Conservation (phyloP, 2,113 vertebrate genomes). For the Nyctibius bracteatus region DNA sequence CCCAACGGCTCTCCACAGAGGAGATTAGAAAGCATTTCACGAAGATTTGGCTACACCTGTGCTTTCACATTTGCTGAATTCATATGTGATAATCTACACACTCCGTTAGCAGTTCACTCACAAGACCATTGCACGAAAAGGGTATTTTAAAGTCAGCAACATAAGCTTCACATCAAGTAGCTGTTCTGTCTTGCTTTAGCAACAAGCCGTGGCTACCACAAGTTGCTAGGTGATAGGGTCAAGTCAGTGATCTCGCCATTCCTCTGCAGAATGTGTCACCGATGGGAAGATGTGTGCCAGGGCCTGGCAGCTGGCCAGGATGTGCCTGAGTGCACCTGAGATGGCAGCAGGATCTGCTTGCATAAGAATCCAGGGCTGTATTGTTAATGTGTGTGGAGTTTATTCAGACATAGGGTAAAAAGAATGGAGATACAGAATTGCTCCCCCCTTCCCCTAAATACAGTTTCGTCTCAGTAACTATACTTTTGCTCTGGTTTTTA, state of each 20-base stretch:
- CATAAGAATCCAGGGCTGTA: background rate
- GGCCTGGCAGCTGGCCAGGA: background rate
- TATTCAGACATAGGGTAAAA: background rate
- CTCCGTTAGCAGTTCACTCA: background rate
- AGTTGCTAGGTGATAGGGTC: background rate
- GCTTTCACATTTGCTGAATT: background rate
- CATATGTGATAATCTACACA: rapidly evolving
- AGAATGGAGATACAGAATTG: background rate
- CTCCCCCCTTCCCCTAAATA: rapidly evolving
- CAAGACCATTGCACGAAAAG: background rate
- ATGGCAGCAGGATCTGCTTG: background rate
- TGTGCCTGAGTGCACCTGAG: background rate
- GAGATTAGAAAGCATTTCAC: background rate
- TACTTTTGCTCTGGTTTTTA: background rate
- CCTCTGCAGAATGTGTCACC: background rate
- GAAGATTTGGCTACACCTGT: background rate
- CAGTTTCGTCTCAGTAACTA: rapidly evolving
- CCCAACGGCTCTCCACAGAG: background rate
- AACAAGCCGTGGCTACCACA: background rate
- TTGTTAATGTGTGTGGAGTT: background rate
- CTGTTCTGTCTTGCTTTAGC: background rate
- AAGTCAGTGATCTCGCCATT: rapidly evolving
- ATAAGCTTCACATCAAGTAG: rapidly evolving
- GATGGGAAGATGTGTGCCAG: background rate
- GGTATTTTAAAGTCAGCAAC: background rate